A percentile compares a stretch with the other conserved stretches of the same genome.
Conservation (phyloP, 2,888 invertebrate genomes). For the Melieria picta region DNA sequence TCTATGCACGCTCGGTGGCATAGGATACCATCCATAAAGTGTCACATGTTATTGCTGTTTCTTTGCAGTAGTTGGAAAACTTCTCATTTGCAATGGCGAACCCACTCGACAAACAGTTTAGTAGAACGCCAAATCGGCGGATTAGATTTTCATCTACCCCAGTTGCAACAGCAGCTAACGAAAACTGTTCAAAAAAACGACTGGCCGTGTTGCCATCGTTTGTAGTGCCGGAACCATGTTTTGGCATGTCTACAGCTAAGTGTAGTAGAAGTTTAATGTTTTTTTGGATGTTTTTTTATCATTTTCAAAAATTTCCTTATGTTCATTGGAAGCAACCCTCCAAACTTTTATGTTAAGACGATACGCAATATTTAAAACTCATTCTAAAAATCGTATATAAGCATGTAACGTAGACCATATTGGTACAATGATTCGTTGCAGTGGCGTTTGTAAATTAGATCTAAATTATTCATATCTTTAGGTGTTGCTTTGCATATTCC, state of each 20-base stretch:
- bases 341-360: constrained; percentile 5
- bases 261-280: constrained; percentile 4
- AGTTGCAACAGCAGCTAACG: constrained; percentile 25
- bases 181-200: constrained; percentile 15
- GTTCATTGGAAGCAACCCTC: constrained; percentile 8
- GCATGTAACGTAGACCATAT: constrained; percentile 6
- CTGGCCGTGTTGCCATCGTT: constrained; percentile 22
- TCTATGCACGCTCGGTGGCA: constrained; percentile 34
- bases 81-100: constrained; percentile 6
- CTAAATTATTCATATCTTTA: not conserved
- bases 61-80: constrained; percentile 9
- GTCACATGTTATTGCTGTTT: constrained; percentile 23
- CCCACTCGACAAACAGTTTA: constrained; percentile 17
- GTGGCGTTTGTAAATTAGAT: not conserved
- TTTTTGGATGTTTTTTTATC: not conserved
- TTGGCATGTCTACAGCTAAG: constrained; percentile 25
- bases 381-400: constrained; percentile 11
- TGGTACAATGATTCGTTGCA: not conserved
- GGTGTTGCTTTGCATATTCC: constrained; percentile 4
- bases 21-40: constrained; percentile 31
- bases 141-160: constrained; percentile 26
- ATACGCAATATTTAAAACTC: constrained; percentile 15
- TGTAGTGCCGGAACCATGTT: constrained; percentile 23
- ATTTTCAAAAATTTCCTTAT: constrained; percentile 14
- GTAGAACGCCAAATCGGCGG: constrained; percentile 13